A percentile compares a stretch with the other conserved stretches of the same genome.
Conservation (phyloP, 2,113 vertebrate genomes). For the Lanius ludovicianus region DNA sequence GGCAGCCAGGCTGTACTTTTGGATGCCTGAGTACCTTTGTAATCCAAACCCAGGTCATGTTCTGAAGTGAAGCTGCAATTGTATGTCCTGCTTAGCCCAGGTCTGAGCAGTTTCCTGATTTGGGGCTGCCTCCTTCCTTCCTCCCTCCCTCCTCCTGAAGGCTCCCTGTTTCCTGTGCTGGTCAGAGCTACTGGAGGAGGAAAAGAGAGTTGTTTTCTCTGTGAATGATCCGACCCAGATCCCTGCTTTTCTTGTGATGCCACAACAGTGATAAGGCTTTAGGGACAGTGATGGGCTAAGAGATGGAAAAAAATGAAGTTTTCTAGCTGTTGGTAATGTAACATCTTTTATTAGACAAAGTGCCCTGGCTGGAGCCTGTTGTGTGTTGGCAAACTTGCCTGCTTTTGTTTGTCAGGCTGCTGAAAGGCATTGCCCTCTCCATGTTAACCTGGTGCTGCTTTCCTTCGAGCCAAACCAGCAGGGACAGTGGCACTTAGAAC, state of each 20-base stretch:
- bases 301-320: background rate
- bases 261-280: rapidly evolving
- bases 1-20: background rate
- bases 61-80: background rate
- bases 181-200: background rate
- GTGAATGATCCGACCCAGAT: background rate
- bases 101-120: background rate
- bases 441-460: background rate
- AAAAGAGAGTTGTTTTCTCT: background rate
- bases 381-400: background rate
- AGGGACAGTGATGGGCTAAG: background rate
- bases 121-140: background rate
- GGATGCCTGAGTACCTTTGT: background rate
- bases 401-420: background rate
- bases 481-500: background rate
- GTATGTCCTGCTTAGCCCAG: background rate
- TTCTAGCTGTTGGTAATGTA: background rate
- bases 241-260: background rate
- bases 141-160: background rate
- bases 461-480: background rate
- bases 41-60: background rate
- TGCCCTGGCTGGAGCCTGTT: background rate
- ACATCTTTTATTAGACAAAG: background rate
- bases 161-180: background rate
- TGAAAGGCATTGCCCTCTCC: background rate